Conservation (phyloP, 2,888 invertebrate species). For the Cyrtodaria siliqua region DNA sequence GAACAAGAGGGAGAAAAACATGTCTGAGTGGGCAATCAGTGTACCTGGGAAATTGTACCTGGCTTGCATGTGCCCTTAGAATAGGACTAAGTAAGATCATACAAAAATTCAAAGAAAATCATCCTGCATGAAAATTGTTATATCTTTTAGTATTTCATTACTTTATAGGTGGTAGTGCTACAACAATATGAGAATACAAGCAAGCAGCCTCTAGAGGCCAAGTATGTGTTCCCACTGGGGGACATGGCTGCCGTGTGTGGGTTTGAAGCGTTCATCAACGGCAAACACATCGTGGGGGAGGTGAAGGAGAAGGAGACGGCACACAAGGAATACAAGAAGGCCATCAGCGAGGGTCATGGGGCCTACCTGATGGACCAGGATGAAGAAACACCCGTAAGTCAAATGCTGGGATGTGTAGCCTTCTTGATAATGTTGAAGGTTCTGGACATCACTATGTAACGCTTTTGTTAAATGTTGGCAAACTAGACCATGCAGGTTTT, state of each 20-base stretch:
- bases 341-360: constrained; percentile 85
- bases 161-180: constrained; percentile 82
- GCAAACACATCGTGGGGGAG: constrained; percentile 85
- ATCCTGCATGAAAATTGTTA: no score
- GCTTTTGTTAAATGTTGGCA: no score
- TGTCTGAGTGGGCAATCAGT: no score
- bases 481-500: no score
- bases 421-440: no score
- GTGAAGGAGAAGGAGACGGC: constrained; percentile 86
- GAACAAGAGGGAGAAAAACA: no score
- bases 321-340: constrained; percentile 85
- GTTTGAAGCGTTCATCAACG: constrained; percentile 86
- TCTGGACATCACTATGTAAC: no score
- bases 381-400: constrained; percentile 84
- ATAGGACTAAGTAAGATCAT: no score
- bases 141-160: not conserved
- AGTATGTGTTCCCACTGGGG: constrained; percentile 86
- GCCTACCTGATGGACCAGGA: constrained; percentile 86
- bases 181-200: constrained; percentile 83
- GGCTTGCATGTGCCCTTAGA: no score
- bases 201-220: constrained; percentile 83
- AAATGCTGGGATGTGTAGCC: no score
- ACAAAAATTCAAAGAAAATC: no score
- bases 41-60: no score
- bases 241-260: constrained; percentile 86